Percentiles rank a stretch among this genome's conserved stretches.
These are phyloP conservation scores for Lagopus leucura DNA, from an alignment of 2,113 vertebrate species.

Conservation along the genomic window DNA sequence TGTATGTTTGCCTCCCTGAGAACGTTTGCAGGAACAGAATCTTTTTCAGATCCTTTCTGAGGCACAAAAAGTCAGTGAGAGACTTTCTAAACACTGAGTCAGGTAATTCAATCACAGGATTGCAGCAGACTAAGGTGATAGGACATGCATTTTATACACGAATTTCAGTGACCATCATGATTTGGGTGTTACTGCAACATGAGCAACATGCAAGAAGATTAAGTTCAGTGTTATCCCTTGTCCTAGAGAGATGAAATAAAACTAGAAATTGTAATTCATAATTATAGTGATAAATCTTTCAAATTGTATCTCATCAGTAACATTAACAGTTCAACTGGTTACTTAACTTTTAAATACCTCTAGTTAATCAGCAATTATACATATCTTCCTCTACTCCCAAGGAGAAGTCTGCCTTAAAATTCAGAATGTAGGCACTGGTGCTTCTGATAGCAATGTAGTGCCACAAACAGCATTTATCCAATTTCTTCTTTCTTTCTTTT, in stretches of 20 bases:
- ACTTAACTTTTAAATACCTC: neutral
- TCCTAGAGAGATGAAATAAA: neutral
- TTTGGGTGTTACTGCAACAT: slow-evolving; percentile 18
- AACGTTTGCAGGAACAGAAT: neutral
- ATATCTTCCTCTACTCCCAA: neutral
- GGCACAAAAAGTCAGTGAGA: neutral
- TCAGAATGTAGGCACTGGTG: neutral
- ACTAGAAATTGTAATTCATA: neutral
- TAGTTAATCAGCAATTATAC: neutral
- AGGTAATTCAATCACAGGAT: neutral
- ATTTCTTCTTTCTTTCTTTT: neutral
- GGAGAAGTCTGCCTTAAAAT: neutral
- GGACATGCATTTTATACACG: neutral
- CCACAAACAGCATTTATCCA: neutral
- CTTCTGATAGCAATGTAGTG: neutral
- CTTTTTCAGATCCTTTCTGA: neutral
- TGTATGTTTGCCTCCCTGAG: neutral
- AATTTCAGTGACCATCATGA: slow-evolving; percentile 11
- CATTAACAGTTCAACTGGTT: neutral
- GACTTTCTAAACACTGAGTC: neutral
- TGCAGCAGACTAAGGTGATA: neutral
- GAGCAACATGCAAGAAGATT: slow-evolving; percentile 39
- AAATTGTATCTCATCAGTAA: neutral
- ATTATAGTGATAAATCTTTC: neutral
- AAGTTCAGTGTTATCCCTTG: neutral